A percentile compares a stretch with the other conserved stretches of the same genome.
Evolutionary conservation across 64 coral and sea anemone species (phyloP).

Genomic region (Hydrozoanthus tunicans): DNA sequence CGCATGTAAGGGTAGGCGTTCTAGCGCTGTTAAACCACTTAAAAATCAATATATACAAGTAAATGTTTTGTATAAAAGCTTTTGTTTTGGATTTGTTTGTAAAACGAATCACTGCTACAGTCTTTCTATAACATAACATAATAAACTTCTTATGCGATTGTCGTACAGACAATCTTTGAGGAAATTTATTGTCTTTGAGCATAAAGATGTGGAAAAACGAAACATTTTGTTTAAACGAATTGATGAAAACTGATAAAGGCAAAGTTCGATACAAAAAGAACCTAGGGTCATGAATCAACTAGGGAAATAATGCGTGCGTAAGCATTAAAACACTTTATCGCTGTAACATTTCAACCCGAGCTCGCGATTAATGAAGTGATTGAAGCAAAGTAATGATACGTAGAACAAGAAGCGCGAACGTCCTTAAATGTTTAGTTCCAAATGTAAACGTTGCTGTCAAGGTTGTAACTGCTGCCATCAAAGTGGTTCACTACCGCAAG

Average conservation of each 20-base stretch:
- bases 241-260: slow-evolving; percentile 7
- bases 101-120: no score
- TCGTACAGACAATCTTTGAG: no score
- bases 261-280: slow-evolving; percentile 5
- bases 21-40: no score
- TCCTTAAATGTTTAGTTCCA: slow-evolving; percentile 2
- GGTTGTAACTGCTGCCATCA: neutral
- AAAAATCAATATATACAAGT: no score
- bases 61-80: no score
- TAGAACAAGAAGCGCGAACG: slow-evolving; percentile 9
- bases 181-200: no score
- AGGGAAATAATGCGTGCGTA: neutral
- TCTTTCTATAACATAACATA: no score
- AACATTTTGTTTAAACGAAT: neutral
- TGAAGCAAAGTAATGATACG: slow-evolving; percentile 5
- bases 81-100: no score
- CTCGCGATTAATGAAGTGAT: neutral
- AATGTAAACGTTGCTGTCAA: slow-evolving; percentile 5
- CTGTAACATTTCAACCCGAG: slow-evolving; percentile 4
- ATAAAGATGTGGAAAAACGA: neutral
- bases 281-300: neutral
- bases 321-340: slow-evolving; percentile 5
- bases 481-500: neutral
- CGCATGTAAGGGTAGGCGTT: no score
- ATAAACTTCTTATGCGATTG: no score